These are phyloP conservation scores for Propithecus perrieri DNA, from an alignment of 2,797 vertebrate genomes.

Conservation along the genomic window DNA sequence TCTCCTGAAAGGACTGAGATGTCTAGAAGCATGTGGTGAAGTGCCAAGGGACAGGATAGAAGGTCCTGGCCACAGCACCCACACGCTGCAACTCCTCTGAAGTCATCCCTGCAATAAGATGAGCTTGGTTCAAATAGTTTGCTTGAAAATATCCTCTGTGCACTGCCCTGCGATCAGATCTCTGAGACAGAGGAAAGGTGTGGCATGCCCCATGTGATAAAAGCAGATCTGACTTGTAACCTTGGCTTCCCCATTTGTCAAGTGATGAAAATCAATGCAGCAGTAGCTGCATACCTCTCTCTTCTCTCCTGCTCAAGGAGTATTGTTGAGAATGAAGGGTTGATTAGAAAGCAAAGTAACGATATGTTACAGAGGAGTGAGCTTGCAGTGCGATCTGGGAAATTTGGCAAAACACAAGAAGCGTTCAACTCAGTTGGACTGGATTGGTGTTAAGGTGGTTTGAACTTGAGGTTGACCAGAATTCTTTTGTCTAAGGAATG, in stretches of 20 bases:
- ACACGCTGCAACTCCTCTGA: background rate
- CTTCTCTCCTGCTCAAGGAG: slow-evolving; percentile 25
- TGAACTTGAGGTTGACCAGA: background rate
- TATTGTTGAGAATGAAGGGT: slow-evolving; percentile 53
- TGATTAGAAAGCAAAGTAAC: slow-evolving; percentile 22
- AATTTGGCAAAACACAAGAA: background rate
- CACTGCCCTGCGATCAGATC: background rate
- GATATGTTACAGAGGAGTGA: background rate
- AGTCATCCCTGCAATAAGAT: background rate
- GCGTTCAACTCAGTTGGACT: background rate
- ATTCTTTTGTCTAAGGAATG: slow-evolving; percentile 48
- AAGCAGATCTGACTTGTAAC: background rate
- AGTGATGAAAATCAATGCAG: background rate
- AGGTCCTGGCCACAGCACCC: background rate
- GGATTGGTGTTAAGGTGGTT: background rate
- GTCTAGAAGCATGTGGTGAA: background rate
- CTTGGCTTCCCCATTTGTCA: background rate
- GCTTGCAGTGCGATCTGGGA: background rate
- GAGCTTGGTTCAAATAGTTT: background rate
- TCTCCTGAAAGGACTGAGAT: background rate
- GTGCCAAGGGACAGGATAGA: background rate
- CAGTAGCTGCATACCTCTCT: background rate
- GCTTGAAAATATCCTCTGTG: background rate
- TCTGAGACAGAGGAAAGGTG: background rate
- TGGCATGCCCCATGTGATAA: background rate